Evolutionary conservation across 2,888 invertebrate species (phyloP), one percentile per base, ranked within the genome.

Genomic region (Melanargia galathea): DNA sequence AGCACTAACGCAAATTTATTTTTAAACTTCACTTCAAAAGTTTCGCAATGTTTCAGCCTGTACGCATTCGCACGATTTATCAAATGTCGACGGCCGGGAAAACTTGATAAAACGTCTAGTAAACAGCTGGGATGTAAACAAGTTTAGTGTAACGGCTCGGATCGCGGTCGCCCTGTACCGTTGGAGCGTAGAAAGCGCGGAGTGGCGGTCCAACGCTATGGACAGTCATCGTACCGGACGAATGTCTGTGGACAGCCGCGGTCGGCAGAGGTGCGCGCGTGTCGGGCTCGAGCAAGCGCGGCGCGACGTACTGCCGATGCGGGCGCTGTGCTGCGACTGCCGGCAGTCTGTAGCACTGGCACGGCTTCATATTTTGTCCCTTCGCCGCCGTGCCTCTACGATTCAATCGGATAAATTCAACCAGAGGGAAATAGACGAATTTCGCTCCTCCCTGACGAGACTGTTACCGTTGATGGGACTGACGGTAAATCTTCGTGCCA

Each of bases 21-120:
- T 90, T 87, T 90, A 90, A 90, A 91, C 88, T 89, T 89, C 90
- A 90, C 90, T 88, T 84, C 84, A 86, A 88, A 73, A 84, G 89
- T 90, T 90, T 90, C 87, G 87, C 84, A 90, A 88, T 83, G 77
- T 83, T 85, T 84, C 84, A 86, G 81, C 79, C 81, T 79, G 80
- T 77, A 76, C 81, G 82, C 80, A 80, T 82, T 82, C 49, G 60
- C 81, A 80, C 81, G 74, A 76, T 82, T 80, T 76, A 80, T 76
- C 79, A 80, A 81, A 80, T 75, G 77, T 77, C 72, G 77, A 76
- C 73, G 77, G 78, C 73, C 75, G 77, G 78, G 75, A 79, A 80
- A 84, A 82, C 79, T 84, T 82, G 79, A 73, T 77, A 79, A 73
- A 77, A 79, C 76, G 74, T 78, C 76, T 77, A 78, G 81, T 79